A percentile compares a stretch with the other conserved stretches of the same genome.
Evolutionary conservation across 2,797 vertebrate species (phyloP).

Genomic region (Chiroxiphia lanceolata): DNA sequence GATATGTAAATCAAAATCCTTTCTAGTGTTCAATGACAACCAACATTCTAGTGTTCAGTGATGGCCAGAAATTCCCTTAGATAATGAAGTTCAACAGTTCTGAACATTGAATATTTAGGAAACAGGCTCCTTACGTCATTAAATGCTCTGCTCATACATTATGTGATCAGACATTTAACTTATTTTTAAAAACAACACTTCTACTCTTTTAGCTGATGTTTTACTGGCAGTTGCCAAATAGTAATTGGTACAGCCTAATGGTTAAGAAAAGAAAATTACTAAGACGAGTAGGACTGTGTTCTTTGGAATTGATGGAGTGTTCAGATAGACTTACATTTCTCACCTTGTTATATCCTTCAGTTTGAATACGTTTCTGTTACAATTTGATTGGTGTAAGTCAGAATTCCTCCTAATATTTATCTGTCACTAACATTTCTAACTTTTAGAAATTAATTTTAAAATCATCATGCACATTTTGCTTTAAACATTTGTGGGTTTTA

Average conservation of each 20-base stretch:
- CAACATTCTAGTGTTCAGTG: background rate
- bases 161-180: background rate
- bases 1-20: background rate
- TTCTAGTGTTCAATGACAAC: background rate
- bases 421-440: background rate
- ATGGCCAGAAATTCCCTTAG: background rate
- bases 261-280: background rate
- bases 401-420: background rate
- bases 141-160: background rate
- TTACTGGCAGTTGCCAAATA: background rate
- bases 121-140: background rate
- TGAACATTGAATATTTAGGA: background rate
- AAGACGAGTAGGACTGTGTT: background rate
- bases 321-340: background rate
- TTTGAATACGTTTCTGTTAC: background rate
- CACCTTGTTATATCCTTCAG: background rate
- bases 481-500: slow-evolving; percentile 50
- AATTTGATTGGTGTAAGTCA: slow-evolving; percentile 1
- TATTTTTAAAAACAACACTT: background rate
- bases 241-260: background rate
- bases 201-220: background rate
- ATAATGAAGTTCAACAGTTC: background rate
- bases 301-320: background rate
- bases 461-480: slow-evolving; percentile 34
- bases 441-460: slow-evolving; percentile 12